Evolutionary conservation across 2,113 vertebrate genomes (phyloP), one percentile per base, ranked within the genome.

Genomic region (Octodon degus): DNA sequence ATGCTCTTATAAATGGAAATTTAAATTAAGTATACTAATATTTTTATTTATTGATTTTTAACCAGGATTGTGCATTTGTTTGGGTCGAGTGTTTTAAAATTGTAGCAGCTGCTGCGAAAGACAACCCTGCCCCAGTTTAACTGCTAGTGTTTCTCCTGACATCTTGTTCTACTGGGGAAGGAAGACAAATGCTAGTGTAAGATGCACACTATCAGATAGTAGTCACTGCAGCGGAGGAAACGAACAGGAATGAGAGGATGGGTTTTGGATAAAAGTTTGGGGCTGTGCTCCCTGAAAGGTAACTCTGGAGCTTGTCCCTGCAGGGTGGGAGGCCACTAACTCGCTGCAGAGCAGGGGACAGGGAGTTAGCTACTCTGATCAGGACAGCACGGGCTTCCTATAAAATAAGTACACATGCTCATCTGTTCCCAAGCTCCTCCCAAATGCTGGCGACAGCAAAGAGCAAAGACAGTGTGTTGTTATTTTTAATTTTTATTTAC

Each of bases 1-100:
- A 81, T 0, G 0, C 16, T 30, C 65, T 37, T 19, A 88, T 50
- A 85, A 96, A 63, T 30, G 19, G 79, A 91, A 88, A 81, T 82
- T 8, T 76, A 90, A 87, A 81, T 67, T 40, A 94, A 85, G 22
- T 55, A 62, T 27, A 20, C 19, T 47, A 4, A n/a, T 40, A 89
- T 77, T 88, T 95, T 37, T 32, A 76, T 72, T 93, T 80, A 47
- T 86, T 91, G 83, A 83, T 58, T 62, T 53, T 67, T 89, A 77
- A 27, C 43, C 72, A 14, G 22, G 24, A 76, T 84, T 84, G 92
- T 58, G 68, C 24, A 86, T 89, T 94, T 87, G 47, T 50, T 53
- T 34, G 6, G 6, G 60, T 50, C 17, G 50, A 87, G n/a, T 7
- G 55, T 20, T 58, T 70, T 43, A 8, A 8, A 83, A 81, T 81